phyloP scores from a whole-genome alignment of 2,888 invertebrate genomes.

The Cynaeus angustus region DNA sequence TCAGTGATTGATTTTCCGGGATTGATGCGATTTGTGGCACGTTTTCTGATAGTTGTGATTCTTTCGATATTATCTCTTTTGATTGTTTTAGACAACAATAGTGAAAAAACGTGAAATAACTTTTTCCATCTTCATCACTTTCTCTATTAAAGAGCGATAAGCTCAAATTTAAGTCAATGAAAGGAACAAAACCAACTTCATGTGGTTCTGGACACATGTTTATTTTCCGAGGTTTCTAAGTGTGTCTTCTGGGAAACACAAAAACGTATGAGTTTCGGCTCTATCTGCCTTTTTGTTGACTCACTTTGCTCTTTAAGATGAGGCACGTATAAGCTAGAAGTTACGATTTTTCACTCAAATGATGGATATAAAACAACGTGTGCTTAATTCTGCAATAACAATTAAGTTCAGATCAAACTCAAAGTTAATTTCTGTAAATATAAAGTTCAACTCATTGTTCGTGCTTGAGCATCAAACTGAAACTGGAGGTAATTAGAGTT shows the following conservation, averaged over 20 bases:
- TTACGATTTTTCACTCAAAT: constrained; percentile 18
- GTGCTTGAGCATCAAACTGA: constrained; percentile 34
- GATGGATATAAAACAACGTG: not conserved
- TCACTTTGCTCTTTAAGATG: constrained; percentile 14
- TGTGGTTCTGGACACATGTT: constrained; percentile 21
- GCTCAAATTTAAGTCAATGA: constrained; percentile 24
- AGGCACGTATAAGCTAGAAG: not conserved
- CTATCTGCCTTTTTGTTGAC: constrained; percentile 19
- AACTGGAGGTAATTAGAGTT: constrained; percentile 41
- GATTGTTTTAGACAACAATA: constrained; percentile 11
- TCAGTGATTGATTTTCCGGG: constrained; percentile 21
- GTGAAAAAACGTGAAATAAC: constrained; percentile 4
- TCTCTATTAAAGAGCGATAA: constrained; percentile 5
- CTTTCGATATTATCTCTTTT: not conserved
- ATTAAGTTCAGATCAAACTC: constrained; percentile 13
- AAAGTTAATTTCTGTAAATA: constrained; percentile 28
- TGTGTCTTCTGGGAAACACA: constrained; percentile 32
- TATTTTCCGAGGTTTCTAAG: constrained; percentile 23
- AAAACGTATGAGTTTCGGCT: constrained; percentile 24
- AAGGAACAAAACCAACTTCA: constrained; percentile 18
- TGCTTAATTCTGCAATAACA: constrained; percentile 4
- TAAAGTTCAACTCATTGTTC: constrained; percentile 30
- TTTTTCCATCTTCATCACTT: constrained; percentile 5
- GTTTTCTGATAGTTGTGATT: constrained; percentile 35
- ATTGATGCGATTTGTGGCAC: constrained; percentile 45